phyloP scores from a whole-genome alignment of 2,797 vertebrate genomes.

The Anniella stebbinsi region DNA sequence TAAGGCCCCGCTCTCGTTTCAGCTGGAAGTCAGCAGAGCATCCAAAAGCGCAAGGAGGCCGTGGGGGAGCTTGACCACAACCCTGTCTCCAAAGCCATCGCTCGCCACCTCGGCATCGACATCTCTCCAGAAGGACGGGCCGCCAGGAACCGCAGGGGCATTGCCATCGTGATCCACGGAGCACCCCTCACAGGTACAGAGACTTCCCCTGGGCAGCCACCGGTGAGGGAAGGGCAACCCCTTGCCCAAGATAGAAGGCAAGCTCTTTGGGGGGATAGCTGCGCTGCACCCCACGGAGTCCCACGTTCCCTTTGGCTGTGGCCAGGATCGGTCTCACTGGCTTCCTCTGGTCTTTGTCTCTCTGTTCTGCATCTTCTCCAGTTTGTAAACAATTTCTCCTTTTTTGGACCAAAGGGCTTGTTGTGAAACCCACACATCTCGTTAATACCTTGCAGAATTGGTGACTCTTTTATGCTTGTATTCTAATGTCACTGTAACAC shows the following conservation, averaged over 20 bases:
- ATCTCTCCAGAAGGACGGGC: slow-evolving; percentile 75
- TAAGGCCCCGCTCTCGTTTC: neutral
- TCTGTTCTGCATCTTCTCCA: neutral
- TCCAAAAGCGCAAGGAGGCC: slow-evolving; percentile 33
- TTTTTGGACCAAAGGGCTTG: neutral
- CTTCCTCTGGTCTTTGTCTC: neutral
- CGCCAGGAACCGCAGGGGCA: slow-evolving; percentile 79
- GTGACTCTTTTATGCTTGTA: no score
- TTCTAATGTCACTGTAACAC: no score
- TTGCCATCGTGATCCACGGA: slow-evolving; percentile 87
- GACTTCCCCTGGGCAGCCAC: accelerated
- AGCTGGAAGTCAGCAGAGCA: slow-evolving; percentile 43
- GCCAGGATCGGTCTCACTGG: no score
- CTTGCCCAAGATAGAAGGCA: no score
- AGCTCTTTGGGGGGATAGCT: neutral
- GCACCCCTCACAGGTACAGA: slow-evolving; percentile 86
- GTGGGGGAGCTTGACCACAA: slow-evolving; percentile 77
- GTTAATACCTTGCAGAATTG: no score
- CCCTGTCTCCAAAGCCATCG: slow-evolving; percentile 82
- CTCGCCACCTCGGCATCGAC: slow-evolving; percentile 82
- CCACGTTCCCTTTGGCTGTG: neutral
- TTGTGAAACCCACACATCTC: no score
- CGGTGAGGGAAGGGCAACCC: accelerated
- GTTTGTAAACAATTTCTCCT: no score
- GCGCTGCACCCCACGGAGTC: neutral